These are phyloP conservation scores for Tachina grossa DNA, from an alignment of 2,888 invertebrate species.

Conservation along the genomic window DNA sequence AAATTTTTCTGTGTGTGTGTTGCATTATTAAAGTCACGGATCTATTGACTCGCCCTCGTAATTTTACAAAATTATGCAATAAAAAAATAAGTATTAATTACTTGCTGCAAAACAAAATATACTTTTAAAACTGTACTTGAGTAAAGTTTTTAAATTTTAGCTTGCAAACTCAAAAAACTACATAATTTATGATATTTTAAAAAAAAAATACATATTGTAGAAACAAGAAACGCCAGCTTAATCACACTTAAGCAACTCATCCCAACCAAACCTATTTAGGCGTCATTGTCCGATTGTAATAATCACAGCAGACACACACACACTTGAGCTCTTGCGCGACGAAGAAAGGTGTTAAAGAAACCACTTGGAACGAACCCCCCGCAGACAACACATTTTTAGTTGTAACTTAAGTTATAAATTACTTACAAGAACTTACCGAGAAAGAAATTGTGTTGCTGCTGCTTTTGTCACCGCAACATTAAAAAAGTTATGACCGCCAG, in stretches of 20 bases:
- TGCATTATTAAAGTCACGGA: too few species aligned
- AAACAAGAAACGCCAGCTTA: conserved; percentile 32
- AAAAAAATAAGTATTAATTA: too few species aligned
- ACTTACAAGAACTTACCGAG: neutral
- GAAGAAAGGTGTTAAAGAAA: conserved; percentile 64
- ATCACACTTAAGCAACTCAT: conserved; percentile 36
- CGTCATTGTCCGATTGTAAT: conserved; percentile 73
- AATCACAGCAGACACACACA: conserved; percentile 50
- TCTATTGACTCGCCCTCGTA: too few species aligned
- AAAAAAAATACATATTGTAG: neutral
- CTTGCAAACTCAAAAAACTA: too few species aligned
- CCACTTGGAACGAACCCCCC: conserved; percentile 7
- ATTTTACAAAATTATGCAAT: too few species aligned
- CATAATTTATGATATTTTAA: conserved; percentile 6
- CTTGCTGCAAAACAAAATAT: too few species aligned
- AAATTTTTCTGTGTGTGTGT: too few species aligned
- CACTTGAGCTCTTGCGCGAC: neutral
- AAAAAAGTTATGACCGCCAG: conserved; percentile 34
- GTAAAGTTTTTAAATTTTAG: too few species aligned
- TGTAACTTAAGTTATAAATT: conserved; percentile 15
- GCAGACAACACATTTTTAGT: conserved; percentile 10
- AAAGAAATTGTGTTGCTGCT: conserved; percentile 15
- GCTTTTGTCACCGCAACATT: conserved; percentile 3
- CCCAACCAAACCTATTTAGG: conserved; percentile 41
- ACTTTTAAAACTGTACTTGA: too few species aligned